phyloP scores from a whole-genome alignment of 1,140 invertebrate species.

The Drosophila parvula region DNA sequence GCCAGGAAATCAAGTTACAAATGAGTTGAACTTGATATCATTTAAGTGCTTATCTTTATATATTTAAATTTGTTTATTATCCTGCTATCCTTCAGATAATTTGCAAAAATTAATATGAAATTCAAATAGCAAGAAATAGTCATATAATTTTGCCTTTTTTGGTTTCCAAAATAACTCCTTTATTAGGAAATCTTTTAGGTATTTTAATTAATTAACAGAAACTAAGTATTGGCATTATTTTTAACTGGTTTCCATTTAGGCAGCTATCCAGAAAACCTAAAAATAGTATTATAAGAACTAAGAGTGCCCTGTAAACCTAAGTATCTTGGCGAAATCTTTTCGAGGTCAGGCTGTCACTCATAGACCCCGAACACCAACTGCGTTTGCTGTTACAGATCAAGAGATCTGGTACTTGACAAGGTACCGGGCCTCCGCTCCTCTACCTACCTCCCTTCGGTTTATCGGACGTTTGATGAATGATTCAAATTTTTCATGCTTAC shows the following conservation, averaged over 20 bases:
- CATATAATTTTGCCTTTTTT: too few species aligned
- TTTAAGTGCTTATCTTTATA: too few species aligned
- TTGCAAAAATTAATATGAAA: too few species aligned
- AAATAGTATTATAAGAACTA: too few species aligned
- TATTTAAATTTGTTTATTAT: too few species aligned
- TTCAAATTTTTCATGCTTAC: slow-evolving; percentile 81
- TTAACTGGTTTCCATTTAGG: neutral
- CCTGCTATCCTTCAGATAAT: too few species aligned
- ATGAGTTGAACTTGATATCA: too few species aligned
- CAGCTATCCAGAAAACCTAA: neutral
- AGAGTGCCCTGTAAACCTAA: neutral
- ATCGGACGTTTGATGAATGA: slow-evolving; percentile 58
- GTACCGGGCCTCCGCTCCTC: neutral
- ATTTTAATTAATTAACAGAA: neutral
- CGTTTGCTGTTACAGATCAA: slow-evolving; percentile 32
- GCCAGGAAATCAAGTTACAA: neutral
- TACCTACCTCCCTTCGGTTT: neutral
- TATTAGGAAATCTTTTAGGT: too few species aligned
- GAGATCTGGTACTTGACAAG: slow-evolving; percentile 37
- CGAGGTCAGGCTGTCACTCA: slow-evolving; percentile 11
- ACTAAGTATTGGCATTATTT: neutral
- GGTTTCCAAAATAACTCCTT: too few species aligned
- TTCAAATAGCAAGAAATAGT: too few species aligned
- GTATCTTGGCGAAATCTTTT: neutral
- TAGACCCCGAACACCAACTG: neutral